Evolutionary conservation across 2,888 invertebrate species (phyloP), one percentile per base, ranked within the genome.

Genomic region (Hyppa rectilinea): DNA sequence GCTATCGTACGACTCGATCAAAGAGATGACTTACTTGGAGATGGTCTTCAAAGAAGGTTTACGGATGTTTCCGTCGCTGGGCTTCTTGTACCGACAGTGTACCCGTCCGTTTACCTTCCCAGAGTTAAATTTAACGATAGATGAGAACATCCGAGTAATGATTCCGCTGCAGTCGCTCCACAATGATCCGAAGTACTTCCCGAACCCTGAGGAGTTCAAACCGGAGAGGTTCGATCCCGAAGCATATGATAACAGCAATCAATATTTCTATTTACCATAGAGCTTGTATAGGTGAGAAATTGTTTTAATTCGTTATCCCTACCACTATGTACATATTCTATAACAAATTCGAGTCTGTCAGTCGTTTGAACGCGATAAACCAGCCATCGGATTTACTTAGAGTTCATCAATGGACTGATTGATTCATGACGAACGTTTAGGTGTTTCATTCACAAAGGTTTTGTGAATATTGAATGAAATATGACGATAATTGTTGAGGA

Each of bases 1-100:
- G 53, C 45, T 91, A 5, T 83, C 86, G 50, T 91, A 87, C 40
- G 89, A 90, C 2, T 87, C 90, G 0, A 71, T 91, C 6, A 83
- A 81, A 50, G 90, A 90, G 62, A 88, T 91, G 88, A 80, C 58
- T 0, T 85, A 84, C n/a, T 69, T 91, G 5, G 88, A 88, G 34
- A 85, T 84, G 88, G 82, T 81, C 0, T 85, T 89, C 40, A 87
- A 87, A 43, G 91, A 91, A 71, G 75, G 85, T 0, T 63, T 91
- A 65, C 78, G 91, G 56, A 78, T 86, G 59, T 86, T 87, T 29
- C 88, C 91, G 0, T 83, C 90, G 0, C 55, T 87, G 3, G 90
- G 89, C 0, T 79, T 80, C 31, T 62, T 91, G 0, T 62, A 83
- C 0, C 82, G 91, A 60, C 68, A 76, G 34, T 88, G 90, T 56